These are phyloP conservation scores for Plotosus lineatus DNA, from an alignment of 2,113 vertebrate species.

Conservation along the genomic window DNA sequence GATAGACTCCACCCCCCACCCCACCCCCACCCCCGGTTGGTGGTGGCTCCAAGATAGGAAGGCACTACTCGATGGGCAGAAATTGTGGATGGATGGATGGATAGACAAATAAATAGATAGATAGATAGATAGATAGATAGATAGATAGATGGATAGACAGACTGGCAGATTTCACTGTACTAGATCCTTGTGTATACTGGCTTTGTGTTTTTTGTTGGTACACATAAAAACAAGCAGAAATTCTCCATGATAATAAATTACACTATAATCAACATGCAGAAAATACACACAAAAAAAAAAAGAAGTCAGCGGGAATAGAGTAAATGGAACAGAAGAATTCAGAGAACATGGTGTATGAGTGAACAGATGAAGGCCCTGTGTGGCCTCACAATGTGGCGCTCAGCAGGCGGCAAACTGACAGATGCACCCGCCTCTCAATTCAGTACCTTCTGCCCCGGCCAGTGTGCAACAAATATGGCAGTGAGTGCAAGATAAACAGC, in stretches of 20 bases:
- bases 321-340: conserved; percentile 12
- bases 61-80: too few relatives aligned
- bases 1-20: too few relatives aligned
- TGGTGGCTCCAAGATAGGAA: too few relatives aligned
- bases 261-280: neutral
- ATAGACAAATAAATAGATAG: too few relatives aligned
- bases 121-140: too few relatives aligned
- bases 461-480: conserved; percentile 80
- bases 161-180: too few relatives aligned
- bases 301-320: neutral
- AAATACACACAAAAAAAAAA: neutral
- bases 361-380: conserved; percentile 38
- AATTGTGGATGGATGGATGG: too few relatives aligned
- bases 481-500: conserved; percentile 53
- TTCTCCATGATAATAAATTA: neutral
- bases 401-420: conserved; percentile 25
- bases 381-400: conserved; percentile 28
- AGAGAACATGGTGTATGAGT: neutral
- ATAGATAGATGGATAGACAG: too few relatives aligned
- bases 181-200: too few relatives aligned
- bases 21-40: too few relatives aligned
- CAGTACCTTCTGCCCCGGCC: conserved; percentile 67
- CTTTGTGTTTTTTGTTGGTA: neutral
- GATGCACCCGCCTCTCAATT: conserved; percentile 47
- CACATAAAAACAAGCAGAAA: neutral